A percentile compares a stretch with the other conserved stretches of the same genome.
Evolutionary conservation across 2,888 invertebrate genomes (phyloP).

Genomic region (Microchrysa polita): DNA sequence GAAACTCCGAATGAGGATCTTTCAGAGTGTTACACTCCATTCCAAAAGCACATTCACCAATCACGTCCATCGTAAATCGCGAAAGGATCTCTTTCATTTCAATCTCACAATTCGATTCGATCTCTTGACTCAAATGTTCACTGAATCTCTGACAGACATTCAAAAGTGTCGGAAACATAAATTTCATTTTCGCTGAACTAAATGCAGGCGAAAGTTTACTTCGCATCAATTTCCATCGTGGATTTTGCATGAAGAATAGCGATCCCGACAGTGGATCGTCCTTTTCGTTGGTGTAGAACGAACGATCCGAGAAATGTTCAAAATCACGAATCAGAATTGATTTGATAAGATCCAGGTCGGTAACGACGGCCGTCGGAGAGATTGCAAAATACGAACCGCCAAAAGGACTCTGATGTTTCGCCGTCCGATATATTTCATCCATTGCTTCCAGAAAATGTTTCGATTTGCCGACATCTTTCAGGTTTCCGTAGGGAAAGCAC

Average conservation of each 20-base stretch:
- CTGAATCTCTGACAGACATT: conserved; percentile 50
- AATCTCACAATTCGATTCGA: too few species aligned
- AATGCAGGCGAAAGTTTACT: conserved; percentile 65
- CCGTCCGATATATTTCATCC: background rate
- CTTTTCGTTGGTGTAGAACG: conserved; percentile 58
- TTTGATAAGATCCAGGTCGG: conserved; percentile 54
- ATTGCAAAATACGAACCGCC: conserved; percentile 49
- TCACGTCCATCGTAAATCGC: conserved; percentile 66
- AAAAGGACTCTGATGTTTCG: conserved; percentile 46
- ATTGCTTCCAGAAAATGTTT: conserved; percentile 8
- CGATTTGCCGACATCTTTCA: background rate
- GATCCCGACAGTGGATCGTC: conserved; percentile 62
- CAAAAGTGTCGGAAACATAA: conserved; percentile 58
- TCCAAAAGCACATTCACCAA: conserved; percentile 66
- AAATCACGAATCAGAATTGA: conserved; percentile 63
- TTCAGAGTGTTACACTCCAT: conserved; percentile 64
- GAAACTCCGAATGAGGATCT: conserved; percentile 62
- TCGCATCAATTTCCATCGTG: conserved; percentile 65
- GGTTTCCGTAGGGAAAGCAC: conserved; percentile 4
- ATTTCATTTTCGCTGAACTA: conserved; percentile 64
- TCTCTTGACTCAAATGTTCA: conserved; percentile 48
- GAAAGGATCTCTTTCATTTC: conserved; percentile 64
- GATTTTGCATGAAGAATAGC: conserved; percentile 61
- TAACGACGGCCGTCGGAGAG: conserved; percentile 44
- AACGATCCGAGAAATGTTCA: conserved; percentile 59